Percentiles rank a stretch among this genome's conserved stretches.
Conservation (phyloP, 2,113 vertebrate genomes). For the Cephalopholis sonnerati region DNA sequence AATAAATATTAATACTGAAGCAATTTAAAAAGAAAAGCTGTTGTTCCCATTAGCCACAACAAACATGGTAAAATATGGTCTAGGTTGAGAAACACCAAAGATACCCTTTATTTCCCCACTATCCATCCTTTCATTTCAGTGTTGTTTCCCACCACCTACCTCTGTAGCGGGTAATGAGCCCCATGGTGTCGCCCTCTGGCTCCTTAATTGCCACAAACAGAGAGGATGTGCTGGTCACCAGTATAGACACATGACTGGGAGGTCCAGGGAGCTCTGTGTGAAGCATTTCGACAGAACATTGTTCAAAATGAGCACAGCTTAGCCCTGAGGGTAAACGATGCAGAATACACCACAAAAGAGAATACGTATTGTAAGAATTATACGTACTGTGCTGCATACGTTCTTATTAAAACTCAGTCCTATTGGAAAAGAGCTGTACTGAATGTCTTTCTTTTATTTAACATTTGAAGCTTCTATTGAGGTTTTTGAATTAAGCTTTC, state of each 20-base stretch:
- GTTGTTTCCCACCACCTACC: constrained; percentile 60
- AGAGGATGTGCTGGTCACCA: constrained; percentile 80
- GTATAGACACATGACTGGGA: constrained; percentile 75
- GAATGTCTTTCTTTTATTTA: too few species aligned
- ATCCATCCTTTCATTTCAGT: not conserved
- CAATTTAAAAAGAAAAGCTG: too few species aligned
- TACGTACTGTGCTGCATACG: too few species aligned
- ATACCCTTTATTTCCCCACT: not conserved
- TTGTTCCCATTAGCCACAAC: too few species aligned
- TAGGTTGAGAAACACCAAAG: too few species aligned
- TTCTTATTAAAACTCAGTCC: too few species aligned
- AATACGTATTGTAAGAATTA: not conserved
- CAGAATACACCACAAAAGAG: not conserved
- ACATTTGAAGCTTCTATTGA: too few species aligned
- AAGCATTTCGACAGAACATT: constrained; percentile 11
- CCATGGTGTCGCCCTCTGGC: constrained; percentile 48
- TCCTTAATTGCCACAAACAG: constrained; percentile 79
- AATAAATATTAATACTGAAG: too few species aligned
- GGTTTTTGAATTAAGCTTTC: too few species aligned
- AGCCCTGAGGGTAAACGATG: not conserved
- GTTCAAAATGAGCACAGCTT: constrained; percentile 8
- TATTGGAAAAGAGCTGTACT: too few species aligned
- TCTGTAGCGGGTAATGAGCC: constrained; percentile 82
- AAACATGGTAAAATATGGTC: too few species aligned
- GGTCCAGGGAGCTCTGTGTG: constrained; percentile 75